Conservation (phyloP, 2,888 invertebrate species). For the Lepidocyrtoides sp. region DNA sequence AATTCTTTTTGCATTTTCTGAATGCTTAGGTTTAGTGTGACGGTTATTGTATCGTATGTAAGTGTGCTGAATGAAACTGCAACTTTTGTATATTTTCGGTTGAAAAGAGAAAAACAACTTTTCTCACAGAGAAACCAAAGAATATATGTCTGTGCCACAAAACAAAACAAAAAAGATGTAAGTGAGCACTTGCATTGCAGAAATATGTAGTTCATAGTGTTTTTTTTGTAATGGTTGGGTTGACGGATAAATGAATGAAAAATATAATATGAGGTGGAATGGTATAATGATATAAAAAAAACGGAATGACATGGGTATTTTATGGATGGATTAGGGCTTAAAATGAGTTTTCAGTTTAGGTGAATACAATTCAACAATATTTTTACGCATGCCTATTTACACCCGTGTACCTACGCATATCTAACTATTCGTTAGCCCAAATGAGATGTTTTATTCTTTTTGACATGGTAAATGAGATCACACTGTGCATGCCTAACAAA, state of each 20-base stretch:
- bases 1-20: neutral
- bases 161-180: neutral
- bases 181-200: neutral
- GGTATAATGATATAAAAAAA: conserved; percentile 7
- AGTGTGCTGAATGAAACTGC: conserved; percentile 30
- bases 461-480: conserved; percentile 70
- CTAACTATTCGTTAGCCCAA: neutral
- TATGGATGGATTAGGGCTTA: conserved; percentile 38
- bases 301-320: conserved; percentile 56
- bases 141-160: conserved; percentile 9
- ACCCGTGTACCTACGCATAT: too few relatives aligned
- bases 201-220: conserved; percentile 22
- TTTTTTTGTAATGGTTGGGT: conserved; percentile 47
- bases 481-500: conserved; percentile 38
- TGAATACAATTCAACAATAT: too few relatives aligned
- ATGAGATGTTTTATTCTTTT: conserved; percentile 21
- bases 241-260: conserved; percentile 43
- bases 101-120: conserved; percentile 9
- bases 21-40: neutral
- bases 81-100: neutral
- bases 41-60: too few relatives aligned
- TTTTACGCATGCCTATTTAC: too few relatives aligned
- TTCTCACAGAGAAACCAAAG: conserved; percentile 46
- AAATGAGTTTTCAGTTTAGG: neutral
- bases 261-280: neutral